Base-by-base conservation (phyloP, 1,140 invertebrate genomes). In the Drosophila nannoptera region DNA sequence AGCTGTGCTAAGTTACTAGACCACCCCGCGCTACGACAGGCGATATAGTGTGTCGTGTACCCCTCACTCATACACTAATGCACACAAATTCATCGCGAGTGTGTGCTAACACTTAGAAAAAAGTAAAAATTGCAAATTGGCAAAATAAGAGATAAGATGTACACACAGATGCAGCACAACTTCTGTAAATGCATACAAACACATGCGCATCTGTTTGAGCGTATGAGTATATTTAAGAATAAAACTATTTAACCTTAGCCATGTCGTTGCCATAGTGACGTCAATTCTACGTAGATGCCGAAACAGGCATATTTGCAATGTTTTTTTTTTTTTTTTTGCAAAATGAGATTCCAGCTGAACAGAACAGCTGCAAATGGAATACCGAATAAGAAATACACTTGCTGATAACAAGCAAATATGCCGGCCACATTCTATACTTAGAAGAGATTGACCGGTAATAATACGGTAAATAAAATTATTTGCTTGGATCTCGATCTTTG, bases 191-290 rank as follows among this genome's bases (percentile, higher is more conserved):
- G 16, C 40, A 67, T 58, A 56, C 6, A 43, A 14, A 43, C 40
- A 16, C 40, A 14, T 43, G 14, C 36, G 6, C 8, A 42, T 56
- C 3, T 14, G 14, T 32, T 7, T 32, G 29, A 32, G 11, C 31
- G 31, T 45, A n/a, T n/a, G 54, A 73, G 65, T 40, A 56, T 60
- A 49, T 49, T 77, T 83, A 80, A 70, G 76, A 80, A 83, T 83
- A 83, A 80, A 82, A 80, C 80, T 80, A 78, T 83, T 80, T 76
- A 84, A 78, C 80, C 80, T 80, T 54, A 70, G 35, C 53, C 48
- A 50, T 71, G 69, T 76, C 76, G 80, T 84, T 83, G 75, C 67
- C 74, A 75, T 61, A 66, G 73, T 83, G 76, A 83, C 73, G 75
- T 67, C 53, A 54, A 62, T 76, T 78, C 66, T 50, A 58, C 33